Conservation (phyloP, 2,797 vertebrate genomes). For the Diglossa cyanea region DNA sequence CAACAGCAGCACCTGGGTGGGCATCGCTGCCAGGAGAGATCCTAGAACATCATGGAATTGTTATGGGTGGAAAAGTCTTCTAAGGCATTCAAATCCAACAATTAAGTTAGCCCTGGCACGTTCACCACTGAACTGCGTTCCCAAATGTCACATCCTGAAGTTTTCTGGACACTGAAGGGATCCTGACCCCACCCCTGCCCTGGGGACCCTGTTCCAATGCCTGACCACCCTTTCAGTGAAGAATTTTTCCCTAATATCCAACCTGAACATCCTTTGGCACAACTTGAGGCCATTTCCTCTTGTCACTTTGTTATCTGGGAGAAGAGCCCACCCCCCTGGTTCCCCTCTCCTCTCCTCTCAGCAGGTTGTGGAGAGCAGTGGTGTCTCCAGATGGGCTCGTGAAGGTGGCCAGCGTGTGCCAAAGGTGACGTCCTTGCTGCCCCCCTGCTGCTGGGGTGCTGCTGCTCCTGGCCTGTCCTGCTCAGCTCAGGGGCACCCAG, state of each 20-base stretch:
- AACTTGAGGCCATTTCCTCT: neutral
- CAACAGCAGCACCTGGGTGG: fast-evolving
- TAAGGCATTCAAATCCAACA: neutral
- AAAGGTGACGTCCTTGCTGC: neutral
- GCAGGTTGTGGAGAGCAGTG: neutral
- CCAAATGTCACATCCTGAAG: neutral
- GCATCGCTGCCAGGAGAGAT: neutral
- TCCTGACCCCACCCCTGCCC: fast-evolving
- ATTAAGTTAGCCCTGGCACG: fast-evolving
- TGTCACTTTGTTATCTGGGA: no score
- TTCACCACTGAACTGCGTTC: neutral
- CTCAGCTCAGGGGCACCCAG: no score
- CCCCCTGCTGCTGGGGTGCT: neutral
- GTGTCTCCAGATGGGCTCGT: fast-evolving
- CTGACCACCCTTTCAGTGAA: neutral
- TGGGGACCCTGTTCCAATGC: neutral
- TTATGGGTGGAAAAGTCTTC: neutral
- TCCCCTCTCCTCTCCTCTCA: neutral
- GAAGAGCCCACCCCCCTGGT: fast-evolving
- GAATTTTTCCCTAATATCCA: neutral
- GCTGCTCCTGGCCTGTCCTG: fast-evolving
- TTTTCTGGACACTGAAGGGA: neutral
- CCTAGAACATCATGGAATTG: fast-evolving
- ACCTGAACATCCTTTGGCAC: no score
- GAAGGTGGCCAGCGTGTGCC: fast-evolving